Conservation (phyloP, 2,113 vertebrate species). For the Hemicordylus capensis region DNA sequence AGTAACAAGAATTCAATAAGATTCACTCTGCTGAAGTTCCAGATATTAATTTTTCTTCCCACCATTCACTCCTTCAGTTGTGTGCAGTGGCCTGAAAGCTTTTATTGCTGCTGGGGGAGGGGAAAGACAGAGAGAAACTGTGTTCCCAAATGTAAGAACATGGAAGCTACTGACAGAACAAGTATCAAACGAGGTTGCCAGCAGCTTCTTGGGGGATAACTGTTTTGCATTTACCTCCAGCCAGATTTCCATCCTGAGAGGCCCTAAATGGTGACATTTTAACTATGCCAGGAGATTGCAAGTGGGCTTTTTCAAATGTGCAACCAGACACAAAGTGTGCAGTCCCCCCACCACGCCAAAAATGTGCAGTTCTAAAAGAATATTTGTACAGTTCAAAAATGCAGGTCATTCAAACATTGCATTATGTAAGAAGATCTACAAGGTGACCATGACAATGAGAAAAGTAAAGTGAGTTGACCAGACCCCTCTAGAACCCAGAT, state of each 20-base stretch:
- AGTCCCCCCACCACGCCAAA: no score
- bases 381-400: no score
- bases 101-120: neutral
- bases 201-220: neutral
- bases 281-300: neutral
- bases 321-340: no score
- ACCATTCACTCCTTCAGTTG: neutral
- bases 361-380: no score
- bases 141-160: slow-evolving; percentile 2
- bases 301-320: no score
- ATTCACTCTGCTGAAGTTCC: slow-evolving; percentile 22
- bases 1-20: slow-evolving; percentile 29
- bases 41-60: slow-evolving; percentile 19
- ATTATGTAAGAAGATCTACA: no score
- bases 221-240: neutral
- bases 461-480: no score
- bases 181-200: neutral
- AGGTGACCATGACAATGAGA: no score
- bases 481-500: no score
- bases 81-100: slow-evolving; percentile 14
- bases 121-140: neutral
- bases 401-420: no score
- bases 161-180: neutral
- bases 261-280: neutral
- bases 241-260: neutral